phyloP scores from a whole-genome alignment of 2,888 invertebrate genomes.

The Erpobdella octoculata region DNA sequence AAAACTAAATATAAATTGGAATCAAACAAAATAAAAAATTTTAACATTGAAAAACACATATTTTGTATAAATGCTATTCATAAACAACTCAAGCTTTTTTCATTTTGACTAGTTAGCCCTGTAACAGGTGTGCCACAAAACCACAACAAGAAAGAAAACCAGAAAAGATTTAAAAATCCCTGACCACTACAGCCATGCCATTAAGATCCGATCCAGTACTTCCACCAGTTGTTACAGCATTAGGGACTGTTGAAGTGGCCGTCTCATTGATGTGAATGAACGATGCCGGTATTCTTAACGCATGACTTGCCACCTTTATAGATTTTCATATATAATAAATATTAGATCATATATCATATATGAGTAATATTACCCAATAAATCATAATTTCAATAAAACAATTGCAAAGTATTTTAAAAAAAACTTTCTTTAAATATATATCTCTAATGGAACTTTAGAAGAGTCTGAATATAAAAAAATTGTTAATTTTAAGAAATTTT shows the following conservation, averaged over 20 bases:
- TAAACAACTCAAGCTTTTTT: too few relatives aligned
- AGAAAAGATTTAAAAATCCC: neutral
- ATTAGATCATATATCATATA: neutral
- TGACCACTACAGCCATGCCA: slow-evolving; percentile 44
- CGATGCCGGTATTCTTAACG: slow-evolving; percentile 41
- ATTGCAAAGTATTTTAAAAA: neutral
- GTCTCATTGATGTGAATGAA: slow-evolving; percentile 46
- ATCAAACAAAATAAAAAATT: too few relatives aligned
- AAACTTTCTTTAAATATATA: too few relatives aligned
- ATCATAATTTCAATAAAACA: neutral
- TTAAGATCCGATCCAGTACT: slow-evolving; percentile 46
- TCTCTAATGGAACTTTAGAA: too few relatives aligned
- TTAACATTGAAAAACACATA: too few relatives aligned
- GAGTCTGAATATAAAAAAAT: too few relatives aligned
- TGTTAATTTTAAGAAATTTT: too few relatives aligned
- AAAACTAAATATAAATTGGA: too few relatives aligned
- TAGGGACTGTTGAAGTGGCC: slow-evolving; percentile 46
- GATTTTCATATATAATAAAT: neutral
- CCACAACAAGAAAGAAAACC: neutral
- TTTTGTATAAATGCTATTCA: too few relatives aligned
- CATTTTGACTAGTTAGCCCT: too few relatives aligned
- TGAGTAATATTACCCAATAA: neutral
- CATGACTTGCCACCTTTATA: slow-evolving; percentile 46
- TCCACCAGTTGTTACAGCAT: slow-evolving; percentile 46
- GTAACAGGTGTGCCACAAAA: neutral